Percentiles rank a stretch among this genome's conserved stretches.
These are phyloP conservation scores for Phortica okadai DNA, from an alignment of 2,888 invertebrate genomes.

Conservation along the genomic window DNA sequence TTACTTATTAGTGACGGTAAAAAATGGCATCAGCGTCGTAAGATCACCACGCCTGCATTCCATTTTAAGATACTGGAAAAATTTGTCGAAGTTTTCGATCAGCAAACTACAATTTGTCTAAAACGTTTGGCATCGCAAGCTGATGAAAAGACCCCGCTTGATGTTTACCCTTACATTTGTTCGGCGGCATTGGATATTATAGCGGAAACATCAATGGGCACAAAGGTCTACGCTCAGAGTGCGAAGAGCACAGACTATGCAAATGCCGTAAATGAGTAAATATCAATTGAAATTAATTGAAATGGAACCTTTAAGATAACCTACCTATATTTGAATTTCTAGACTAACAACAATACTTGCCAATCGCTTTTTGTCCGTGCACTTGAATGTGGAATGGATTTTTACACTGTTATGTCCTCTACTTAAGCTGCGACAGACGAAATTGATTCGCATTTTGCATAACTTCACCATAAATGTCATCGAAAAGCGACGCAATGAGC, in stretches of 20 bases:
- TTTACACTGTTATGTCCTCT: slow-evolving; percentile 47
- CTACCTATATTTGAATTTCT: not conserved
- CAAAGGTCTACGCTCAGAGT: slow-evolving; percentile 77
- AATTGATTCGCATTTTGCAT: slow-evolving; percentile 56
- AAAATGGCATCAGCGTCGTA: slow-evolving; percentile 83
- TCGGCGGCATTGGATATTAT: slow-evolving; percentile 80
- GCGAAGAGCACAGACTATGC: slow-evolving; percentile 83
- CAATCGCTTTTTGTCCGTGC: slow-evolving; percentile 63
- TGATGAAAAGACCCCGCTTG: slow-evolving; percentile 74
- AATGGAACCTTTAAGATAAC: not conserved
- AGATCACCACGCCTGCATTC: slow-evolving; percentile 86
- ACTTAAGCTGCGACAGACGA: slow-evolving; percentile 43
- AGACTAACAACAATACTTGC: slow-evolving; percentile 63
- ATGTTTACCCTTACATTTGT: slow-evolving; percentile 81
- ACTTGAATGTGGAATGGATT: slow-evolving; percentile 46
- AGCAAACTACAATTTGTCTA: slow-evolving; percentile 79
- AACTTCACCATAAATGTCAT: slow-evolving; percentile 63
- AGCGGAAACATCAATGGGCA: slow-evolving; percentile 73
- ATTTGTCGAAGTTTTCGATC: slow-evolving; percentile 84
- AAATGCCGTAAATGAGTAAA: slow-evolving; percentile 82
- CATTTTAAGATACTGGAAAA: slow-evolving; percentile 87
- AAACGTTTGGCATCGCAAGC: slow-evolving; percentile 78
- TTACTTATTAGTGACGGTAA: slow-evolving; percentile 69
- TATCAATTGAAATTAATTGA: slow-evolving; percentile 5
- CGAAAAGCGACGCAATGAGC: slow-evolving; percentile 49